Evolutionary conservation across 2,113 vertebrate genomes (phyloP).

Genomic region (Columba janthina): DNA sequence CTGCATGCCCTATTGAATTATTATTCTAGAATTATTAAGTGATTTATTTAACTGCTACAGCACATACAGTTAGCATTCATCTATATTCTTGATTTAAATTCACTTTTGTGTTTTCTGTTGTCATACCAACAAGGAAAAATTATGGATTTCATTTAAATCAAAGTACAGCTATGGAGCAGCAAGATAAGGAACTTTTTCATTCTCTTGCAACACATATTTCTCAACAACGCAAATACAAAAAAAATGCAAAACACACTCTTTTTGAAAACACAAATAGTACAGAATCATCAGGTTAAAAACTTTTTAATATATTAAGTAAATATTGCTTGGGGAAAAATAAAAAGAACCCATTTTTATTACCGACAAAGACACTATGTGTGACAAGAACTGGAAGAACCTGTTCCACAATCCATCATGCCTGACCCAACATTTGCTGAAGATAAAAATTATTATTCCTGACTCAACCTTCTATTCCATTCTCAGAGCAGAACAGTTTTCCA

Average conservation of each 20-base stretch:
- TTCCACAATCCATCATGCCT: background rate
- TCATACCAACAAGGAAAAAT: slow-evolving; percentile 18
- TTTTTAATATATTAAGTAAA: background rate
- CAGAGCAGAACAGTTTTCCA: background rate
- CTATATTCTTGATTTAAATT: slow-evolving; percentile 2
- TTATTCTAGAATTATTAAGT: background rate
- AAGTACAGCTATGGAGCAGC: background rate
- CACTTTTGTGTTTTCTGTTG: slow-evolving; percentile 7
- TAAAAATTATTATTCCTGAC: background rate
- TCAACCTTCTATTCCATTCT: background rate
- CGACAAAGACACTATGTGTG: background rate
- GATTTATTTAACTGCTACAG: slow-evolving; percentile 11
- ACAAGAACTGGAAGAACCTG: background rate
- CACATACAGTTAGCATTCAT: slow-evolving; percentile 1
- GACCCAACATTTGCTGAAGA: fast-evolving
- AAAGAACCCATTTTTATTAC: background rate
- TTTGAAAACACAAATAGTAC: background rate
- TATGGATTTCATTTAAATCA: slow-evolving; percentile 20
- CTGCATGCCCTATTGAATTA: background rate
- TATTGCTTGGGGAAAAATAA: background rate
- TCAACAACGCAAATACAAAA: background rate
- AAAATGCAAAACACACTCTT: background rate
- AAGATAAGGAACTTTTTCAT: background rate
- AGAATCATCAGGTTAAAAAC: background rate
- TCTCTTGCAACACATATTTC: background rate